Base-by-base conservation (phyloP, 2,113 vertebrate genomes). In the Sebastes schlegelii region DNA sequence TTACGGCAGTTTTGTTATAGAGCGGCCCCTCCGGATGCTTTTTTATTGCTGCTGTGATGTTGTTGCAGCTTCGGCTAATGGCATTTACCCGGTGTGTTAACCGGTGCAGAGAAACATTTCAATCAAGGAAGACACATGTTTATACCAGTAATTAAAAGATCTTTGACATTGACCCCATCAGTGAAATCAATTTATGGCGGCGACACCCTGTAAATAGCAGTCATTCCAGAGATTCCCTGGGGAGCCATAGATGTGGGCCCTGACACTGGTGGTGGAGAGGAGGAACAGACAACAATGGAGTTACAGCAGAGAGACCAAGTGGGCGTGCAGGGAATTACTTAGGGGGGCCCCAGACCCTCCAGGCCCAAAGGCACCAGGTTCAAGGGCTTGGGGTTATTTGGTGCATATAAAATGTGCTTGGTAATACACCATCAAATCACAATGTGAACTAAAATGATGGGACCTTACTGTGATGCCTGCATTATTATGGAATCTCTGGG, bases 81-180 rank as follows among this genome's bases (percentile, higher is more conserved):
- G 51, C 51, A 11, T 74, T 57, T 72, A 52, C 78, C 34, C 8
- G 34, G 34, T 34, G 0, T 21, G 67, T 68, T 34, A 78, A 74
- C 51, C 19, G 11, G 58, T 16, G 62, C 40, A 81, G 61, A 75
- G 48, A 51, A 45, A 66, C 78, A 75, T 74, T 69, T 85, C 65
- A 68, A 6, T 63, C 23, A 54, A 21, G 14, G 23, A 60, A 19
- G 23, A 73, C 12, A 4, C 17, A 46, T 13, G 55, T 73, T 79
- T 77, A 69, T 72, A 68, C 65, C 77, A 66, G 11, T 76, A 76
- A 82, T 79, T 81, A 86, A 86, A 85, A 79, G 55, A 82, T 74
- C 66, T 79, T 77, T 80, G 62, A 74, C 70, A 79, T 8, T 40
- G 73, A 85, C 79, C 65, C 68, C 48, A 19, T 78, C 51, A 64